A percentile compares a stretch with the other conserved stretches of the same genome.
Evolutionary conservation across 2,797 vertebrate genomes (phyloP).

Genomic region (Clamator glandarius): DNA sequence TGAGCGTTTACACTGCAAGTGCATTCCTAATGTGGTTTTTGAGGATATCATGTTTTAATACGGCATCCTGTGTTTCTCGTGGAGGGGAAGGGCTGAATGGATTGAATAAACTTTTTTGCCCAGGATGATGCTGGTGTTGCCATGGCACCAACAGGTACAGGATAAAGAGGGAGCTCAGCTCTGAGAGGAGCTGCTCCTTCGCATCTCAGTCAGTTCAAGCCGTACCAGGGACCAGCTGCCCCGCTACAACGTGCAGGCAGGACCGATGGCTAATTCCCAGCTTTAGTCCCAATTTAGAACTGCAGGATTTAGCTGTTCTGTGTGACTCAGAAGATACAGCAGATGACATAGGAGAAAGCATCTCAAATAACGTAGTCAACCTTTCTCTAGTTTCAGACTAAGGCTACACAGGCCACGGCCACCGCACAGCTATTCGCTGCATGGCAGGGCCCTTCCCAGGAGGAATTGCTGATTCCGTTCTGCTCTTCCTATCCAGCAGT

Average conservation of each 20-base stretch:
- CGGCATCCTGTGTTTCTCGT: neutral
- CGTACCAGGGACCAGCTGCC: neutral
- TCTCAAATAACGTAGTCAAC: neutral
- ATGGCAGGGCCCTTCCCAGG: neutral
- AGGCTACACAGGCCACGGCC: neutral
- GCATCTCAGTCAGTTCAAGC: neutral
- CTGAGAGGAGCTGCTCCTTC: neutral
- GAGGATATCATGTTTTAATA: neutral
- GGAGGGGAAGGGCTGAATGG: neutral
- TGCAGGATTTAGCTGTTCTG: neutral
- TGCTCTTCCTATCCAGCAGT: neutral
- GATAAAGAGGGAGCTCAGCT: neutral
- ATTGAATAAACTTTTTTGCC: neutral
- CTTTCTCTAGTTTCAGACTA: neutral
- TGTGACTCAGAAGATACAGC: neutral
- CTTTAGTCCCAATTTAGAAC: slow-evolving; percentile 6
- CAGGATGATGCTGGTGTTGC: neutral
- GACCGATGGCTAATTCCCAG: slow-evolving; percentile 22
- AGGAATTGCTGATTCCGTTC: neutral
- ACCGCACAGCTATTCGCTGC: neutral
- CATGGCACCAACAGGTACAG: neutral
- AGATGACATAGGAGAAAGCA: neutral
- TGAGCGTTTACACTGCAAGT: neutral
- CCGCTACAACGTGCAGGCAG: neutral
- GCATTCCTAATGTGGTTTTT: neutral